A percentile compares a stretch with the other conserved stretches of the same genome.
Evolutionary conservation across 2,888 invertebrate genomes (phyloP).

Genomic region (Autographa gamma): DNA sequence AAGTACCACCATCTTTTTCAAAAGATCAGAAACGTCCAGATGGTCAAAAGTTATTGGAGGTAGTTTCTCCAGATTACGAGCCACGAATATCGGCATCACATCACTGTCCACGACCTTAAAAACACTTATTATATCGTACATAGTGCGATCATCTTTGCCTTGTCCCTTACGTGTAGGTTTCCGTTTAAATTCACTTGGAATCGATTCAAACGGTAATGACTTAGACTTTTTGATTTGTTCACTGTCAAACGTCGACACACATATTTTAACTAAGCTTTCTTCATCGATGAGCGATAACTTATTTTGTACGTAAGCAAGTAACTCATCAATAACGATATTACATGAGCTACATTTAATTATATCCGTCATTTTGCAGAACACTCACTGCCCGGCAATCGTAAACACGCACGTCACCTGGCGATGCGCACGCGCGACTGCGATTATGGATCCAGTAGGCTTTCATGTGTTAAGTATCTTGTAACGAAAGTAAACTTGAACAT

Average conservation of each 20-base stretch:
- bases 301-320: constrained; percentile 30
- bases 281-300: constrained; percentile 45
- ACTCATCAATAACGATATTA: too few species aligned
- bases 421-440: too few species aligned
- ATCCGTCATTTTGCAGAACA: too few species aligned
- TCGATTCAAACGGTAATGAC: constrained; percentile 33
- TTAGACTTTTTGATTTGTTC: too few species aligned
- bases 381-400: constrained; percentile 6
- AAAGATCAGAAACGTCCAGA: too few species aligned
- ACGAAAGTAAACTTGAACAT: too few species aligned
- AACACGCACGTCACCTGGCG: constrained; percentile 2
- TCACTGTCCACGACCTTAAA: constrained; percentile 22
- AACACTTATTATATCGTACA: constrained; percentile 30
- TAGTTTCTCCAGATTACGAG: too few species aligned
- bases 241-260: constrained; percentile 35
- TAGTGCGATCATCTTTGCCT: constrained; percentile 30
- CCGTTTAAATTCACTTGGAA: constrained; percentile 38
- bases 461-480: too few species aligned
- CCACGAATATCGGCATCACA: neutral
- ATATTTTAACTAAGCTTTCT: constrained; percentile 35
- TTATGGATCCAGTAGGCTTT: too few species aligned
- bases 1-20: too few species aligned
- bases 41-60: too few species aligned
- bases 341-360: too few species aligned
- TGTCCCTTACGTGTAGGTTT: constrained; percentile 10